These are phyloP conservation scores for Palythoa caribaeorum DNA, from an alignment of 92 coral and sea anemone species.

Conservation along the genomic window DNA sequence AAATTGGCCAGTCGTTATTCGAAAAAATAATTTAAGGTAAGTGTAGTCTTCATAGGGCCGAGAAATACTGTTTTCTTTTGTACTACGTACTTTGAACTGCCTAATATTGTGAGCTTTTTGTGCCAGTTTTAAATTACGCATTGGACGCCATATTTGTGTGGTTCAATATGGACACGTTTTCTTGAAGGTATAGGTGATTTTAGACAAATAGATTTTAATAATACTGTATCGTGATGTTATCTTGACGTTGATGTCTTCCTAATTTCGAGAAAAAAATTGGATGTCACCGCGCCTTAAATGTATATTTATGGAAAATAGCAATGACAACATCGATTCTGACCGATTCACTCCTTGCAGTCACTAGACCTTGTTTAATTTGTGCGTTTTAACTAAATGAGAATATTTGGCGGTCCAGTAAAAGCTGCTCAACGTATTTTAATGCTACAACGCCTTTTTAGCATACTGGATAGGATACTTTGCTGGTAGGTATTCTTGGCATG, in stretches of 20 bases:
- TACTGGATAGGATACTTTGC: neutral
- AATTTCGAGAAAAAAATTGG: neutral
- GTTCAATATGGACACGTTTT: conserved; percentile 38
- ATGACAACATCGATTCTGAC: conserved; percentile 33
- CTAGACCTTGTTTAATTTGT: neutral
- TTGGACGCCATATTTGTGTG: conserved; percentile 48
- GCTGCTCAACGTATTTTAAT: neutral
- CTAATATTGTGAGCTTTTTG: neutral
- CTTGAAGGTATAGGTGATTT: neutral
- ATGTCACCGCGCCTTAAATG: conserved; percentile 21
- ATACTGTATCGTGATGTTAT: neutral
- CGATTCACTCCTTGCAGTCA: conserved; percentile 21
- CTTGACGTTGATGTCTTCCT: neutral
- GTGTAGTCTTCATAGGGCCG: neutral
- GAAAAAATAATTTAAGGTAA: conserved; percentile 27
- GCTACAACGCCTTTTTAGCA: neutral
- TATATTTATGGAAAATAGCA: conserved; percentile 13
- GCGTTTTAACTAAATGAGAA: neutral
- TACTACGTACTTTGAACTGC: neutral
- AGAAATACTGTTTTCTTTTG: neutral
- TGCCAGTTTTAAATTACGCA: conserved; percentile 54
- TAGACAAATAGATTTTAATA: neutral
- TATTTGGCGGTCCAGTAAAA: neutral
- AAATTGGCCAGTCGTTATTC: neutral
- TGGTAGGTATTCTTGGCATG: conserved; percentile 15